Evolutionary conservation across 1,140 invertebrate species (phyloP).

Genomic region (Drosophila ironensis): DNA sequence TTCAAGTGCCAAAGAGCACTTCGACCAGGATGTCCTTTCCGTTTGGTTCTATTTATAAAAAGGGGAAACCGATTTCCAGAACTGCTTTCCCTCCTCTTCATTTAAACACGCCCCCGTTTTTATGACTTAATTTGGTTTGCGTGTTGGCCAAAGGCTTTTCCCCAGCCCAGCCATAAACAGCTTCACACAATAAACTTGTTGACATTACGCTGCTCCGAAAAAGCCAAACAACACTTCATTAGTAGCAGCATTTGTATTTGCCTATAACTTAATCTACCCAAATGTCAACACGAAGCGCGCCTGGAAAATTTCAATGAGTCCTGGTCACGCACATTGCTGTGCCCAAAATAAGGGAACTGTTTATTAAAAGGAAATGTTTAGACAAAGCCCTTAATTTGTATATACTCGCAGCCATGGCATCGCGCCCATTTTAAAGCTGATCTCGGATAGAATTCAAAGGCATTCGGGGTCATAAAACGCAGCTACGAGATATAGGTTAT

Average conservation of each 20-base stretch:
- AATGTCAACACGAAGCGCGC: slow-evolving; percentile 59
- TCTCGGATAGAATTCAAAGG: background rate
- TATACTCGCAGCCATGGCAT: background rate
- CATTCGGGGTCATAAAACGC: slow-evolving; percentile 26
- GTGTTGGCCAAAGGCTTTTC: slow-evolving; percentile 24
- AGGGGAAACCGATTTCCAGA: slow-evolving; percentile 14
- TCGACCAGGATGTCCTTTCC: slow-evolving; percentile 19
- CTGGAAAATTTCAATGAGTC: slow-evolving; percentile 55
- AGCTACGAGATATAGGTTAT: slow-evolving; percentile 10
- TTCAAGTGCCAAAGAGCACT: slow-evolving; percentile 28
- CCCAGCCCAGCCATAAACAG: slow-evolving; percentile 54
- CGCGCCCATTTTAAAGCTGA: slow-evolving; percentile 18
- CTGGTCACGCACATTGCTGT: slow-evolving; percentile 55
- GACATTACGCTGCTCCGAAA: slow-evolving; percentile 46
- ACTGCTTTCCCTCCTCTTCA: slow-evolving; percentile 32
- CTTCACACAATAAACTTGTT: slow-evolving; percentile 78
- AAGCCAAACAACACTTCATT: slow-evolving; percentile 75
- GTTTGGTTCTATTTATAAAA: too few species aligned
- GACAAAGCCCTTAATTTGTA: slow-evolving; percentile 18
- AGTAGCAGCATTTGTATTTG: slow-evolving; percentile 75
- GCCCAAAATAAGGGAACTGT: background rate
- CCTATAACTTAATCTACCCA: slow-evolving; percentile 75
- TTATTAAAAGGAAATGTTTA: slow-evolving; percentile 30
- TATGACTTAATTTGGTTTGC: slow-evolving; percentile 75
- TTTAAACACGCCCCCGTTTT: slow-evolving; percentile 54